phyloP scores from a whole-genome alignment of 2,888 invertebrate species.

The Bhutanitis thaidina region DNA sequence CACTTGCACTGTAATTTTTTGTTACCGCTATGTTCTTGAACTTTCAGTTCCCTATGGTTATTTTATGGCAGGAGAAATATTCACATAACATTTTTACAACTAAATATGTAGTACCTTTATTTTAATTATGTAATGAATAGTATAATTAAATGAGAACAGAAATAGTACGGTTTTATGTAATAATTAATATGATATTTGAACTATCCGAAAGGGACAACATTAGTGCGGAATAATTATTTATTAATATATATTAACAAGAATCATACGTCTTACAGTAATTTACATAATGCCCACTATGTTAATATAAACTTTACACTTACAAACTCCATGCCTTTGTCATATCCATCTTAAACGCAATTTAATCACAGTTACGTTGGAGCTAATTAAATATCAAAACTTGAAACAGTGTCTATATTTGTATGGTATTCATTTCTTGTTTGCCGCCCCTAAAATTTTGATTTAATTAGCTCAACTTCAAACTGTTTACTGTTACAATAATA shows the following conservation, averaged over 20 bases:
- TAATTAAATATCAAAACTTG: constrained; percentile 11
- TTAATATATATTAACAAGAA: neutral
- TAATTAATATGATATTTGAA: no score
- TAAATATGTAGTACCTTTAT: no score
- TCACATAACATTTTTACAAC: no score
- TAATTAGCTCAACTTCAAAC: constrained; percentile 5
- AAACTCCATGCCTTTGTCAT: neutral
- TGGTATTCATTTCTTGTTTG: neutral
- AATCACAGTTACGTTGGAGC: constrained; percentile 6
- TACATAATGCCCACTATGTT: neutral
- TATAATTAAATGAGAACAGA: no score
- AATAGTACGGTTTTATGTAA: no score
- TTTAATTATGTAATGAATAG: no score
- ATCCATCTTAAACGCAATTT: constrained; percentile 2
- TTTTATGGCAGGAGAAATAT: no score
- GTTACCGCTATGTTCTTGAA: no score
- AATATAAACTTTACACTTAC: neutral
- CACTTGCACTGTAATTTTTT: no score
- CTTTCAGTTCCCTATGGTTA: no score
- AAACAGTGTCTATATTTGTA: neutral
- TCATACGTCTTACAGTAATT: neutral
- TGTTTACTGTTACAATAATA: neutral
- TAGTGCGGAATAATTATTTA: no score
- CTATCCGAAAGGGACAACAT: no score
- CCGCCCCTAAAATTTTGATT: neutral